These are phyloP conservation scores for Junonia oenone DNA, from an alignment of 2,888 invertebrate genomes.

Conservation along the genomic window DNA sequence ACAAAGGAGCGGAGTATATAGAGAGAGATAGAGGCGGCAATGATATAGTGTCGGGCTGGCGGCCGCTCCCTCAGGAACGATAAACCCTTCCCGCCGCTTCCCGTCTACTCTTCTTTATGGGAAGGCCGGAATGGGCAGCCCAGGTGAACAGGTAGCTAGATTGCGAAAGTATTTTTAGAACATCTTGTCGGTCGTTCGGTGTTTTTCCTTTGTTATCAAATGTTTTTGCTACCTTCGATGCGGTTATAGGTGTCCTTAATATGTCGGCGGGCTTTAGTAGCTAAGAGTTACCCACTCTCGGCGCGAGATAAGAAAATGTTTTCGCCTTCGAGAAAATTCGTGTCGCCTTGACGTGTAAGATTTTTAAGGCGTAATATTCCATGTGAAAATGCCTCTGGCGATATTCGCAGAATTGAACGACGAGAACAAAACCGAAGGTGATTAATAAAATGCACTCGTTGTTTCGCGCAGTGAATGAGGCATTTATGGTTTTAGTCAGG, in stretches of 20 bases:
- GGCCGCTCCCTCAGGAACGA: constrained; percentile 73
- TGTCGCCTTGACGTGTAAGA: constrained; percentile 3
- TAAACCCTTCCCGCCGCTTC: constrained; percentile 76
- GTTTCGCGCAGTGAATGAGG: not conserved
- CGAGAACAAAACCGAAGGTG: not conserved
- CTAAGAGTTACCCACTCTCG: constrained; percentile 25
- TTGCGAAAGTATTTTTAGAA: constrained; percentile 77
- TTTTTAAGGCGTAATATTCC: constrained; percentile 1
- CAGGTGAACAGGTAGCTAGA: constrained; percentile 77
- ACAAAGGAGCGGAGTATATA: constrained; percentile 59
- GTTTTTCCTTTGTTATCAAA: constrained; percentile 78
- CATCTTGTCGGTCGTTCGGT: constrained; percentile 73
- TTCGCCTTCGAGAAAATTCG: constrained; percentile 20
- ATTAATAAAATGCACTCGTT: not conserved
- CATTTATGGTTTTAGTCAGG: constrained; percentile 22
- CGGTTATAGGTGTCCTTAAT: constrained; percentile 50
- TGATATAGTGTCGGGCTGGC: constrained; percentile 76
- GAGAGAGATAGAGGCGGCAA: constrained; percentile 69
- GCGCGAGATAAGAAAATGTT: constrained; percentile 32
- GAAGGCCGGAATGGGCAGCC: constrained; percentile 74
- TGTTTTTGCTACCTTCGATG: constrained; percentile 50
- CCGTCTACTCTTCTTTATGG: constrained; percentile 78
- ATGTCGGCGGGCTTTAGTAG: constrained; percentile 41
- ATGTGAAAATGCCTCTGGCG: not conserved
- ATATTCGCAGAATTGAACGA: not conserved